These are phyloP conservation scores for Adelognathus sp. DNA, from an alignment of 2,888 invertebrate species.

Conservation along the genomic window DNA sequence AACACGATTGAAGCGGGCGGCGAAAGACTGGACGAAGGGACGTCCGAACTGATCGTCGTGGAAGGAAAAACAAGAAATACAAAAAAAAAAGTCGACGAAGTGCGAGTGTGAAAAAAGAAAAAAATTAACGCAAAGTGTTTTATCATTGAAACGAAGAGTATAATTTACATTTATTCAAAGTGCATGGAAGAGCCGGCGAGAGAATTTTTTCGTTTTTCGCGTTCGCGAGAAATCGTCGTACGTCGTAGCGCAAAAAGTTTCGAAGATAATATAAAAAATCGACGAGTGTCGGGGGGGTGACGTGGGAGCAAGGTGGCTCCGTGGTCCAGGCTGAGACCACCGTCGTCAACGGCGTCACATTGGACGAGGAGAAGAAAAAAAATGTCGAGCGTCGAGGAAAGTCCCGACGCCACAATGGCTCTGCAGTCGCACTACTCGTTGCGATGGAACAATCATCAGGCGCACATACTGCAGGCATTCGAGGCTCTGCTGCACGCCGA, in stretches of 20 bases:
- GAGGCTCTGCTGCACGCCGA: slow-evolving; percentile 94
- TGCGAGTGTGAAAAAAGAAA: slow-evolving; percentile 34
- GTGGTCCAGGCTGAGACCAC: slow-evolving; percentile 58
- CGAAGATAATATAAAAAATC: slow-evolving; percentile 15
- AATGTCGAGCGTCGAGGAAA: slow-evolving; percentile 77
- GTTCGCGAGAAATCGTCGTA: slow-evolving; percentile 11
- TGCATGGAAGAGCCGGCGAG: slow-evolving; percentile 54
- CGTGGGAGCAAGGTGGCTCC: slow-evolving; percentile 75
- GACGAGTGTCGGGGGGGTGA: slow-evolving; percentile 47
- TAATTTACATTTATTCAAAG: slow-evolving; percentile 7
- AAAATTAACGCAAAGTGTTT: slow-evolving; percentile 30
- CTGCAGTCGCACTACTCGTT: slow-evolving; percentile 93
- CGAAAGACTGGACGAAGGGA: slow-evolving; percentile 21
- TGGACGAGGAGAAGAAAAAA: slow-evolving; percentile 66
- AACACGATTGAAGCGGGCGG: slow-evolving; percentile 53
- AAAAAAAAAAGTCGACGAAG: slow-evolving; percentile 9
- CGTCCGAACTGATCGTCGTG: slow-evolving; percentile 28
- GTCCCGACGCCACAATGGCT: slow-evolving; percentile 79
- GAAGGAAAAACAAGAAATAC: slow-evolving; percentile 16
- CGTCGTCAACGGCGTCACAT: slow-evolving; percentile 52
- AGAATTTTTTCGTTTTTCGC: slow-evolving; percentile 33
- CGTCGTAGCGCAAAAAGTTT: slow-evolving; percentile 19
- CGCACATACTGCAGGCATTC: slow-evolving; percentile 93
- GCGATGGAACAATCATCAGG: slow-evolving; percentile 97
- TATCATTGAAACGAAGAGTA: slow-evolving; percentile 6